Conservation (phyloP, 2,888 invertebrate genomes). For the Diaperis boleti region DNA sequence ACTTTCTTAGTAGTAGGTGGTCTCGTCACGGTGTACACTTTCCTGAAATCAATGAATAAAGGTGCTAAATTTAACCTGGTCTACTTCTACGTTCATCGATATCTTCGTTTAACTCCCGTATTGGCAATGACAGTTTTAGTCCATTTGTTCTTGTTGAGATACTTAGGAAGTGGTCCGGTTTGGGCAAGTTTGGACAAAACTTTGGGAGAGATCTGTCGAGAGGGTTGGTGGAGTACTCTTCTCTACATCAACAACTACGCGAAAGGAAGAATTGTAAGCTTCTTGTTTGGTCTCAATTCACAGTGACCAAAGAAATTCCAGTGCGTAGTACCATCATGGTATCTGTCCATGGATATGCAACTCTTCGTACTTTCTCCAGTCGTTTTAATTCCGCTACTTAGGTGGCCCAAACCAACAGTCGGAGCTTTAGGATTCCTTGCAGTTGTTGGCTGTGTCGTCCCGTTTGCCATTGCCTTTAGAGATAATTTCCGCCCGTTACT, state of each 20-base stretch:
- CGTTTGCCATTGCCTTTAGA: constrained; percentile 16
- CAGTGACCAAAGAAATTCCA: constrained; percentile 49
- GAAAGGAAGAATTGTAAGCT: constrained; percentile 1
- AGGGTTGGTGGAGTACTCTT: constrained; percentile 35
- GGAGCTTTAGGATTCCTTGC: neutral
- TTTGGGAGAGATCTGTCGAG: constrained; percentile 18
- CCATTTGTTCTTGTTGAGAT: constrained; percentile 17
- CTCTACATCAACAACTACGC: constrained; percentile 39
- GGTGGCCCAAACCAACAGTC: constrained; percentile 50
- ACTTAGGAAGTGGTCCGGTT: constrained; percentile 36
- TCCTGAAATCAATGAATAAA: constrained; percentile 56
- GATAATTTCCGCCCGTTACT: neutral
- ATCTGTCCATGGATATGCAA: constrained; percentile 71
- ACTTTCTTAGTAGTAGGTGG: constrained; percentile 74
- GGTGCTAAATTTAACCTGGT: constrained; percentile 57
- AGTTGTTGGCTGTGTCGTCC: constrained; percentile 24
- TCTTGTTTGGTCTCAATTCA: constrained; percentile 7
- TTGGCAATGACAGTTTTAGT: constrained; percentile 33
- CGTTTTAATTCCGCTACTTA: constrained; percentile 67
- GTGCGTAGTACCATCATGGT: constrained; percentile 71
- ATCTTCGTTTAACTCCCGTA: constrained; percentile 59
- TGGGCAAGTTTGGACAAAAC: constrained; percentile 29
- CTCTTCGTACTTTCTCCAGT: constrained; percentile 69
- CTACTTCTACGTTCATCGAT: constrained; percentile 46
- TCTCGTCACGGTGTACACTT: constrained; percentile 67